Percentiles rank a stretch among this genome's conserved stretches.
These are phyloP conservation scores for Tineola bisselliella DNA, from an alignment of 2,888 invertebrate genomes.

Conservation along the genomic window DNA sequence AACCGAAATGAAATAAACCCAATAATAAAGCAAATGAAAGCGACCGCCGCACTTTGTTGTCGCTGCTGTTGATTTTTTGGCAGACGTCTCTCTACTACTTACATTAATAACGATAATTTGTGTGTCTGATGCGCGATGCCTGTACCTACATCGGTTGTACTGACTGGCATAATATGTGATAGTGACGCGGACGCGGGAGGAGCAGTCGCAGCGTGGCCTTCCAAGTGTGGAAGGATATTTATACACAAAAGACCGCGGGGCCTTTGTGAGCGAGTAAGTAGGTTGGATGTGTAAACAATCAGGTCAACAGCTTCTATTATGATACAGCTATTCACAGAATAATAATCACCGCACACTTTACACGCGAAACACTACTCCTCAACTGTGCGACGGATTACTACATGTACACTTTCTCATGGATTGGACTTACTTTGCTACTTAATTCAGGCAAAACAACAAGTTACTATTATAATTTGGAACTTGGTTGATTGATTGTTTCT, in stretches of 20 bases:
- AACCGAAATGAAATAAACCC: neutral
- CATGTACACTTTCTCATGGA: too few species aligned
- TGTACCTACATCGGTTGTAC: too few species aligned
- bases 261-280: neutral
- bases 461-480: too few species aligned
- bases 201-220: too few species aligned
- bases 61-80: neutral
- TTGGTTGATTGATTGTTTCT: constrained; percentile 1
- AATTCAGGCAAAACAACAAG: too few species aligned
- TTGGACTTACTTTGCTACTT: too few species aligned
- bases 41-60: neutral
- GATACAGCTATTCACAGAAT: neutral
- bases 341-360: neutral
- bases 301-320: constrained; percentile 7
- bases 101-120: neutral
- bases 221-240: neutral
- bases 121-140: too few species aligned
- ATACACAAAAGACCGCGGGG: neutral
- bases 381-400: too few species aligned
- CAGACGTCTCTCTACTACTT: neutral
- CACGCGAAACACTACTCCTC: too few species aligned
- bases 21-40: neutral
- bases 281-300: neutral
- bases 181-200: too few species aligned
- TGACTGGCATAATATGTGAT: too few species aligned